Evolutionary conservation across 2,888 invertebrate species (phyloP), one percentile per base, ranked within the genome.

Genomic region (Aspidiotus rigidus): DNA sequence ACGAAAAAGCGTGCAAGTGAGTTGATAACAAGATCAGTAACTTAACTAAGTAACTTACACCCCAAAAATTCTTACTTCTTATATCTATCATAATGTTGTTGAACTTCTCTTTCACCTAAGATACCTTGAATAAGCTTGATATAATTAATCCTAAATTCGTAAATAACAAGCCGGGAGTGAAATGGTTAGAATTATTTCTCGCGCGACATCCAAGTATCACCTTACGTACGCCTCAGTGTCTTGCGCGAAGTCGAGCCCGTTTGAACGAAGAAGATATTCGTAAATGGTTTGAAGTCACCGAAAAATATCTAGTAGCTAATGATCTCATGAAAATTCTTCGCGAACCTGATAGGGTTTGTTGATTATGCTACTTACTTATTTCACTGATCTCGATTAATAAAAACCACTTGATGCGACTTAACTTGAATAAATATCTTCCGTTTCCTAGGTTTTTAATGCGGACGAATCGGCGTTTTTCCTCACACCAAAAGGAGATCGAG

Each of bases 271-370:
- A 54, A 54, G 17, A 60, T n/a, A 69, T 69, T 15, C 2, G 60
- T 9, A 40, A 64, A n/a, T 71, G 72, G 71, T 72, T 70, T 64
- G 44, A 42, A 40, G 62, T 67, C n/a, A 40, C 67, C 16, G 64
- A 71, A 41, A 39, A 49, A 44, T 44, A 44, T 44, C 49, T 44
- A 10, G 11, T 44, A 10, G 49, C 8, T 44, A 44, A 44, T 44
- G 49, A 44, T 44, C 49, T 44, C 11, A 44, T 44, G 49, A 44
- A 11, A 10, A 44, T 44, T 44, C 49, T 44, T 44, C 49, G 8
- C 8, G 49, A 44, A 44, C 11, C 49, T 11, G 11, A 44, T 44
- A 8, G 49, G 49, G 49, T 44, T 44, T 44, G 49, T 44, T 44
- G 49, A 44, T 44, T 44, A n/a, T n/a, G n/a, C n/a, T n/a, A n/a